These are phyloP conservation scores for Periplaneta americana DNA, from an alignment of 1,140 invertebrate species.

Conservation along the genomic window DNA sequence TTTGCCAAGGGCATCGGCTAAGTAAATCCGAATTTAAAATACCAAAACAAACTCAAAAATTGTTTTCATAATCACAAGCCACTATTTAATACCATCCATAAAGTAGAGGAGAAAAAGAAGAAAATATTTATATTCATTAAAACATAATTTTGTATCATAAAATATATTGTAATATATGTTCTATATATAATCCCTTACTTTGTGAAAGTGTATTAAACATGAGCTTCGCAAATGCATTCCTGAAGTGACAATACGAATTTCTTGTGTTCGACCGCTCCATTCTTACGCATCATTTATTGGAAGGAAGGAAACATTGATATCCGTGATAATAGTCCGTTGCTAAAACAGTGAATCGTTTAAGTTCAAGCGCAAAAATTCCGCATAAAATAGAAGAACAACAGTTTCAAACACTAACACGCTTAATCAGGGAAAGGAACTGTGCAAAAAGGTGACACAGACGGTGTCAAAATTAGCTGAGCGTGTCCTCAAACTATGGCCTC, in stretches of 20 bases:
- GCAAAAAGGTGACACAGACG: neutral
- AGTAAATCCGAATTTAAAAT: neutral
- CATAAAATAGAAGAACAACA: neutral
- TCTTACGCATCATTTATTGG: neutral
- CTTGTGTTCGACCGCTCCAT: neutral
- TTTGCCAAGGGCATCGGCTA: slow-evolving; percentile 7
- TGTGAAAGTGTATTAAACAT: neutral
- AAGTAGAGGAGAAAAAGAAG: neutral
- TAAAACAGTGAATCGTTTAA: neutral
- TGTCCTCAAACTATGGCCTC: neutral
- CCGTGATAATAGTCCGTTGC: no score
- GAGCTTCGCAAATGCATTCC: neutral
- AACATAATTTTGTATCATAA: neutral
- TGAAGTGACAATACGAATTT: neutral
- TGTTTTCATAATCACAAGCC: neutral
- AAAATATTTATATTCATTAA: slow-evolving; percentile 6
- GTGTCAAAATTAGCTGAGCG: neutral
- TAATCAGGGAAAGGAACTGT: neutral
- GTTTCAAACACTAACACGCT: neutral
- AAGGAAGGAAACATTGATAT: neutral
- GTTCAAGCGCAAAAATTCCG: neutral
- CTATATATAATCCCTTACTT: neutral
- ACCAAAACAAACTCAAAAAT: neutral
- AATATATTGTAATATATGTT: neutral
- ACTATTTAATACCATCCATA: neutral